phyloP scores from a whole-genome alignment of 2,888 invertebrate genomes.

The Acrobasis suavella region DNA sequence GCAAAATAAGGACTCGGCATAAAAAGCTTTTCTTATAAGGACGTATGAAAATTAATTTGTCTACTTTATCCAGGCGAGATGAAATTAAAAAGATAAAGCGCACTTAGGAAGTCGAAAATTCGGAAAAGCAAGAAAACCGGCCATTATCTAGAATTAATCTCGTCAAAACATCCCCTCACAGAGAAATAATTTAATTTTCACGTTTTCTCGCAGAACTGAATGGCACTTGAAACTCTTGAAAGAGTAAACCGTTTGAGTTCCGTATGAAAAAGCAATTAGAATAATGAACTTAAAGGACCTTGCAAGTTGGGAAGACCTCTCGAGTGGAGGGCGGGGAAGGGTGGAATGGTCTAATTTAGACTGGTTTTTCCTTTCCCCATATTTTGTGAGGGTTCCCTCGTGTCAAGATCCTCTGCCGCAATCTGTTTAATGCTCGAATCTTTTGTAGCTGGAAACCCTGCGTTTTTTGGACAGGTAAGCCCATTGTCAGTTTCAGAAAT shows the following conservation, averaged over 20 bases:
- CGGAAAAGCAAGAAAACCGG: slow-evolving; percentile 39
- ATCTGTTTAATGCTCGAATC: slow-evolving; percentile 69
- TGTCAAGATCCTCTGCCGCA: slow-evolving; percentile 58
- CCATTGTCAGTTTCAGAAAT: slow-evolving; percentile 29
- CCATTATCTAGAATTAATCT: slow-evolving; percentile 64
- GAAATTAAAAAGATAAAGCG: slow-evolving; percentile 37
- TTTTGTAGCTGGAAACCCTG: slow-evolving; percentile 42
- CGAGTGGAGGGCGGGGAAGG: not conserved
- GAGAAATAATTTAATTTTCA: slow-evolving; percentile 76
- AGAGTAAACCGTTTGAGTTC: slow-evolving; percentile 64
- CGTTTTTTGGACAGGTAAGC: slow-evolving; percentile 42
- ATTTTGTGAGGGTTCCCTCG: slow-evolving; percentile 35
- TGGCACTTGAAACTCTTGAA: slow-evolving; percentile 70
- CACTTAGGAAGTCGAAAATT: slow-evolving; percentile 35
- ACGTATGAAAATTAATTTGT: slow-evolving; percentile 33
- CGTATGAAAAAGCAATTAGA: slow-evolving; percentile 69
- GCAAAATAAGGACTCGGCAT: slow-evolving; percentile 10
- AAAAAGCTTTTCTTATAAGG: slow-evolving; percentile 5
- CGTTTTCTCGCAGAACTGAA: slow-evolving; percentile 64
- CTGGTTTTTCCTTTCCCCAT: slow-evolving; percentile 23
- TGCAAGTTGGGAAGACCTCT: slow-evolving; percentile 30
- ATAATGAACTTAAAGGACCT: slow-evolving; percentile 74
- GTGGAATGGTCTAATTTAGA: slow-evolving; percentile 17
- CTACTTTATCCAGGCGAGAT: slow-evolving; percentile 27
- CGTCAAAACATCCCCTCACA: slow-evolving; percentile 52